Evolutionary conservation across 2,888 invertebrate genomes (phyloP).

Genomic region (Euzetes globulus): DNA sequence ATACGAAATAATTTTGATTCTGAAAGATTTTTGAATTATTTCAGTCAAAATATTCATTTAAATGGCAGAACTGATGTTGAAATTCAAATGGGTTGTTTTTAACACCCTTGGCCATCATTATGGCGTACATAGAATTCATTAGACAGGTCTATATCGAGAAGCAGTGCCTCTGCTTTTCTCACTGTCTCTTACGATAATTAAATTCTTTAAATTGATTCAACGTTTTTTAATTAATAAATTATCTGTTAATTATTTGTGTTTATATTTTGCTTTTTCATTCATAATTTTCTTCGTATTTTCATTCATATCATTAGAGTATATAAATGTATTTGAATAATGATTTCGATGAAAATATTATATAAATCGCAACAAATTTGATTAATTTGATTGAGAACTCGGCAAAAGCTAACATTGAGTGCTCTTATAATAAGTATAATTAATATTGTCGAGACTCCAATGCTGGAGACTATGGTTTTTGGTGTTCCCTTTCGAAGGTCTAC

Average conservation of each 20-base stretch:
- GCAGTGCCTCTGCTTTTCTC: background rate
- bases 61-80: too few species aligned
- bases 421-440: conserved; percentile 25
- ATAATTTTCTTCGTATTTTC: conserved; percentile 11
- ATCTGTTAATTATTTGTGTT: conserved; percentile 12
- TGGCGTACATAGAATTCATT: background rate
- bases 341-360: conserved; percentile 25
- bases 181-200: conserved; percentile 15
- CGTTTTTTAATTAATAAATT: conserved; percentile 29
- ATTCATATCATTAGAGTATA: background rate
- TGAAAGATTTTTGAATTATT: too few species aligned
- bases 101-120: too few species aligned
- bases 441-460: background rate
- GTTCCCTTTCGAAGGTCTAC: too few species aligned
- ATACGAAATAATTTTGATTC: too few species aligned
- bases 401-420: background rate
- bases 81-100: too few species aligned
- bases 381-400: conserved; percentile 16
- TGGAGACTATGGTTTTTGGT: too few species aligned
- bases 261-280: conserved; percentile 21
- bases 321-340: conserved; percentile 19
- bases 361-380: conserved; percentile 23
- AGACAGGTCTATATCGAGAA: background rate
- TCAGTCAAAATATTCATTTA: too few species aligned
- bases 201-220: conserved; percentile 29